A percentile compares a stretch with the other conserved stretches of the same genome.
These are phyloP conservation scores for Cerceris rybyensis DNA, from an alignment of 2,888 invertebrate species.

Conservation along the genomic window DNA sequence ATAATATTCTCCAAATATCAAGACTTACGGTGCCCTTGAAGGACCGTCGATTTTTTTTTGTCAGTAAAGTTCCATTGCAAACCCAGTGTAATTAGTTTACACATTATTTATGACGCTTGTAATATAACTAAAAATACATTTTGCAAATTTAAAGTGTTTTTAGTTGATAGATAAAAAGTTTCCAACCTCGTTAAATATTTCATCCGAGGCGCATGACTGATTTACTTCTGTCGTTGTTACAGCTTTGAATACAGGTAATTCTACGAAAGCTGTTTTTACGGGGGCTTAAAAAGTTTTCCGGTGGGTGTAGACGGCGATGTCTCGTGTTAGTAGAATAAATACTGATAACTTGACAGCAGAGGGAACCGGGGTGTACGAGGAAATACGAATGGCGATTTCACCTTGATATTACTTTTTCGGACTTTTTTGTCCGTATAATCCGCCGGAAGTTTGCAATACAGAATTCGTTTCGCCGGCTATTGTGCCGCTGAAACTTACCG, in stretches of 20 bases:
- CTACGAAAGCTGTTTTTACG: conserved; percentile 14
- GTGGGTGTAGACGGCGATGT: neutral
- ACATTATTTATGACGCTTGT: too few species aligned
- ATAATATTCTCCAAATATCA: too few species aligned
- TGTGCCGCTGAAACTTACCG: conserved; percentile 15
- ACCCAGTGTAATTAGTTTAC: too few species aligned
- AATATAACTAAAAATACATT: too few species aligned
- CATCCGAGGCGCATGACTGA: too few species aligned
- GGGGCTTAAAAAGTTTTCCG: conserved; percentile 30
- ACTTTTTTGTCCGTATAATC: conserved; percentile 30
- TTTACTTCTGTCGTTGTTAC: neutral
- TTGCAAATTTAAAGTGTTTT: too few species aligned
- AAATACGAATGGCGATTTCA: conserved; percentile 12
- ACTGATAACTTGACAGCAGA: conserved; percentile 29
- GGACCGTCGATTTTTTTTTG: too few species aligned
- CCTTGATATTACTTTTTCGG: conserved; percentile 31
- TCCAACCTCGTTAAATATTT: too few species aligned
- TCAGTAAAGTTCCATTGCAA: too few species aligned
- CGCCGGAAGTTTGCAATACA: conserved; percentile 33
- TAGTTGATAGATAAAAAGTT: too few species aligned
- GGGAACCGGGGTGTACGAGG: conserved; percentile 6
- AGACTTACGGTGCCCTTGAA: too few species aligned
- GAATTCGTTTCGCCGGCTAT: conserved; percentile 17
- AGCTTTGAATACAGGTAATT: conserved; percentile 1
- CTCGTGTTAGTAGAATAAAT: conserved; percentile 34